Conservation (phyloP, 2,797 vertebrate genomes). For the Myiotriccus ornatus region DNA sequence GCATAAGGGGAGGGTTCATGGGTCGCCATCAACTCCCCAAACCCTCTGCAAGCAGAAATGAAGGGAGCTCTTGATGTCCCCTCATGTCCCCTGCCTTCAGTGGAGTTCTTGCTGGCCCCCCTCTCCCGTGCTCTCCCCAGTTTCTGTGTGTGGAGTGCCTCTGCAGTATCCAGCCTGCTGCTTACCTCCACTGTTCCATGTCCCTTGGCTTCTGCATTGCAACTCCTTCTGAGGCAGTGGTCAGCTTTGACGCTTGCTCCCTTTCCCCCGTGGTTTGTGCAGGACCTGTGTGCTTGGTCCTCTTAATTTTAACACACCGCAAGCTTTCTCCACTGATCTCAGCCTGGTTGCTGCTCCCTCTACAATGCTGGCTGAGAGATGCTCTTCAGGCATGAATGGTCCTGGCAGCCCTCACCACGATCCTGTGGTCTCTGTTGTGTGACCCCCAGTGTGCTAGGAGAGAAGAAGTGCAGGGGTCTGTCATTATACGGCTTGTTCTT, state of each 20-base stretch:
- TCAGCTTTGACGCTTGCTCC: neutral
- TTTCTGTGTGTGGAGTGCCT: neutral
- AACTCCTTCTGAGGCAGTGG: neutral
- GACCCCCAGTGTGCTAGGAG: neutral
- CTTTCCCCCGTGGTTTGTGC: neutral
- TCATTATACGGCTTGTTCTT: neutral
- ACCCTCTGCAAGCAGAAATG: neutral
- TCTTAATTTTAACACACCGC: neutral
- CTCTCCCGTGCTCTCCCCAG: fast-evolving
- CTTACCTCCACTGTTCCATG: neutral
- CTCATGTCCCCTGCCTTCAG: neutral
- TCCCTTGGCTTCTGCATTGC: neutral
- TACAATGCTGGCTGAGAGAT: neutral
- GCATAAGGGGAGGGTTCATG: fast-evolving
- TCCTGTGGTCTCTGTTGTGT: neutral
- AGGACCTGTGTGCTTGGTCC: neutral
- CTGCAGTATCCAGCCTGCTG: neutral
- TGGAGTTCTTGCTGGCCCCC: neutral
- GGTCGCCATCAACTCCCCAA: neutral
- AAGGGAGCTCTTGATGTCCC: neutral
- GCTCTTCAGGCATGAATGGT: neutral
- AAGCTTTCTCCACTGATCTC: neutral
- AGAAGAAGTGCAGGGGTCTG: neutral
- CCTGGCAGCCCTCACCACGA: neutral
- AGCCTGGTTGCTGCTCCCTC: neutral